Percentiles rank a stretch among this genome's conserved stretches.
phyloP scores from a whole-genome alignment of 2,113 vertebrate genomes.

The Poeciliopsis occidentalis region DNA sequence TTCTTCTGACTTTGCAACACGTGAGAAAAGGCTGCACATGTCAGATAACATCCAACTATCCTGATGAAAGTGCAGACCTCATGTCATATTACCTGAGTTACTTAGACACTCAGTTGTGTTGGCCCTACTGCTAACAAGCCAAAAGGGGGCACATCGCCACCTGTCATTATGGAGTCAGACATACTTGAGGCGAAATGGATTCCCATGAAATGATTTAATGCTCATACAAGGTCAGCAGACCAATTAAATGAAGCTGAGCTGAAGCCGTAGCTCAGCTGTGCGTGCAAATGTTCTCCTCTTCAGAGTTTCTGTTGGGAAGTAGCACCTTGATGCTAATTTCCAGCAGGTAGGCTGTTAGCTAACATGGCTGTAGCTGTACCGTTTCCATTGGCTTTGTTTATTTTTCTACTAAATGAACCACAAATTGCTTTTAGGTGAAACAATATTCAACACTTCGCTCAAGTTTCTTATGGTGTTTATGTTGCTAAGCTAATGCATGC shows the following conservation, averaged over 20 bases:
- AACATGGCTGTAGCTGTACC: background rate
- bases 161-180: background rate
- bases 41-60: background rate
- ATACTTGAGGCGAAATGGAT: conserved; percentile 1
- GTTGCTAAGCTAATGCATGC: background rate
- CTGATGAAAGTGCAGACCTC: background rate
- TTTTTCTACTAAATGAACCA: background rate
- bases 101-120: background rate
- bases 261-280: background rate
- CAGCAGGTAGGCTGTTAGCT: background rate
- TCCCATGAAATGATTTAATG: background rate
- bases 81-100: background rate
- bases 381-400: background rate
- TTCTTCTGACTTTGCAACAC: background rate
- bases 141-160: background rate
- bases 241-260: background rate
- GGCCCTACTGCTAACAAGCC: background rate
- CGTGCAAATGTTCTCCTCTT: background rate
- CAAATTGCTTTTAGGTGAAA: background rate
- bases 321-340: background rate
- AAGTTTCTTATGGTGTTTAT: background rate
- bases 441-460: background rate
- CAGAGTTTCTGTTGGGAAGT: background rate
- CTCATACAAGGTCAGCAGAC: background rate
- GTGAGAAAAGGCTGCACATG: background rate